These are phyloP conservation scores for Champsocephalus gunnari DNA, from an alignment of 2,797 vertebrate species.

Conservation along the genomic window DNA sequence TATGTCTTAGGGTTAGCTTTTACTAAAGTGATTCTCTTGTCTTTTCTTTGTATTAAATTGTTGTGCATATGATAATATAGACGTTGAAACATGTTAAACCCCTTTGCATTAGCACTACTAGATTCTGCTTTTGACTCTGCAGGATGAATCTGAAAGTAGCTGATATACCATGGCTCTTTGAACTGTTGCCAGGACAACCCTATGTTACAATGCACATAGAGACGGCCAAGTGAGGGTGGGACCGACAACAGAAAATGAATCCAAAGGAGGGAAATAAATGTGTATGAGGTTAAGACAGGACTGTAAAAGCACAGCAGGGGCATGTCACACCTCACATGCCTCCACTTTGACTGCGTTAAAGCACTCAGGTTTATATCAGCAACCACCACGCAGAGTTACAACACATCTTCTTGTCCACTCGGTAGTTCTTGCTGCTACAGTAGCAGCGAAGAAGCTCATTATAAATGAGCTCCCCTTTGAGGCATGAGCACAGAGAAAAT, in stretches of 20 bases:
- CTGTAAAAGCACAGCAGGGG: neutral
- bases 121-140: neutral
- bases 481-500: conserved; percentile 57
- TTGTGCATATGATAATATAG: too few relatives aligned
- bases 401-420: conserved; percentile 23
- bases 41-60: too few relatives aligned
- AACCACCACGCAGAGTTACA: neutral
- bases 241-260: conserved; percentile 24
- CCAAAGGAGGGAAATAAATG: neutral
- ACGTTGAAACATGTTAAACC: neutral
- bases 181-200: conserved; percentile 69
- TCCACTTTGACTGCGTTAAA: conserved; percentile 2
- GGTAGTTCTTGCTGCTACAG: conserved; percentile 4
- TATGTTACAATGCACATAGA: conserved; percentile 38
- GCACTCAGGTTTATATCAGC: conserved; percentile 9
- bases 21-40: too few relatives aligned
- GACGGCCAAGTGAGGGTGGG: conserved; percentile 25
- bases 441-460: conserved; percentile 25
- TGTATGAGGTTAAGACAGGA: neutral
- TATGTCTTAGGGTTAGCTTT: too few relatives aligned
- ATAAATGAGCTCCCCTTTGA: conserved; percentile 53
- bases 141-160: conserved; percentile 30
- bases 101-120: neutral
- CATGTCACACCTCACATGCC: neutral
- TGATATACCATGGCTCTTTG: conserved; percentile 41